Conservation (phyloP, 2,113 vertebrate species). For the Phyllostomus hastatus region DNA sequence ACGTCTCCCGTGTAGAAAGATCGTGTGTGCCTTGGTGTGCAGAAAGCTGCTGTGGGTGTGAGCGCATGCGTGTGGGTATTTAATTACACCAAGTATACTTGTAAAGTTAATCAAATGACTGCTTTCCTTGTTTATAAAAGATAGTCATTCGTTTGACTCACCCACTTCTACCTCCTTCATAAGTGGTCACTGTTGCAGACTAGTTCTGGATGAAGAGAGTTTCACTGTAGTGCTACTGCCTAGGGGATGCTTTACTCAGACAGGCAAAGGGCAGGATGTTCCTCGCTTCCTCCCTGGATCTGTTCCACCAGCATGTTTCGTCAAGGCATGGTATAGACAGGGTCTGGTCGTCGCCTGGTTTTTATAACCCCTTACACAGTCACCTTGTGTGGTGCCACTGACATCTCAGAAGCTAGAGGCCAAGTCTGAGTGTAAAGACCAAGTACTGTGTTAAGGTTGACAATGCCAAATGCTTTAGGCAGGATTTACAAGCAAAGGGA, state of each 20-base stretch:
- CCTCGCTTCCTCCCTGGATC: background rate
- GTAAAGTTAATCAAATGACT: constrained; percentile 15
- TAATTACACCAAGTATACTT: background rate
- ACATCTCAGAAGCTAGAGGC: background rate
- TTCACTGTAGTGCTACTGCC: background rate
- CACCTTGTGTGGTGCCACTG: background rate
- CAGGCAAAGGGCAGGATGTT: background rate
- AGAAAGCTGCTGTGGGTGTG: background rate
- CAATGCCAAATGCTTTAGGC: background rate
- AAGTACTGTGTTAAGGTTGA: background rate
- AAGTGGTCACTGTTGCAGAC: background rate
- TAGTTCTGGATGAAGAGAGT: background rate
- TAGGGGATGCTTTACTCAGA: background rate
- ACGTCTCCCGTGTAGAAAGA: background rate
- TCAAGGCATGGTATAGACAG: background rate
- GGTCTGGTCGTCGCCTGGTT: background rate
- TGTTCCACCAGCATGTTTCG: background rate
- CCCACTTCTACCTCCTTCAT: constrained; percentile 26
- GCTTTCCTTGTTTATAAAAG: constrained; percentile 34
- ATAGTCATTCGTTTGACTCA: constrained; percentile 31
- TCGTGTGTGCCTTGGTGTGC: background rate
- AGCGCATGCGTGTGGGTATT: background rate
- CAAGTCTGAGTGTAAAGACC: background rate
- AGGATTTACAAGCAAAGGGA: background rate
- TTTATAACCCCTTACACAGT: background rate